phyloP scores from a whole-genome alignment of 2,888 invertebrate genomes.

The Acanthosoma haemorrhoidale region DNA sequence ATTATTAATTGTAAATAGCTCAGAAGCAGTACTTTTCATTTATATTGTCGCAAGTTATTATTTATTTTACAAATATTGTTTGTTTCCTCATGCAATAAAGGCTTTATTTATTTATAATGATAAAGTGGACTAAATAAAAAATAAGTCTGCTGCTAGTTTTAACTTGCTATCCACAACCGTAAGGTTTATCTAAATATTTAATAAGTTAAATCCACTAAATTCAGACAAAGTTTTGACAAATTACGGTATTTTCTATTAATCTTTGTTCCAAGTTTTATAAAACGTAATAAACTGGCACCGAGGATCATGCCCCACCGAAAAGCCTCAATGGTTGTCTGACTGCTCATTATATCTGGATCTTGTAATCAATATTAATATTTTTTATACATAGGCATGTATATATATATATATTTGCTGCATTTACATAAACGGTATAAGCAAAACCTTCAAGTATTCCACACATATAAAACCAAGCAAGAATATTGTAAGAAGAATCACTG shows the following conservation, averaged over 20 bases:
- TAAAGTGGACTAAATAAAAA: too few relatives aligned
- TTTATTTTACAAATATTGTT: too few relatives aligned
- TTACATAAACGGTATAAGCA: constrained; percentile 30
- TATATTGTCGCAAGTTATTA: too few relatives aligned
- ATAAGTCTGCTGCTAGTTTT: constrained; percentile 86
- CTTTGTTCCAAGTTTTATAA: constrained; percentile 88
- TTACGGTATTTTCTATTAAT: constrained; percentile 93
- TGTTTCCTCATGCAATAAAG: too few relatives aligned
- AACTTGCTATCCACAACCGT: constrained; percentile 93
- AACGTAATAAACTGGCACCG: constrained; percentile 81
- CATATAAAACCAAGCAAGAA: constrained; percentile 82
- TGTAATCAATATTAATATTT: constrained; percentile 46
- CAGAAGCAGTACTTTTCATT: too few relatives aligned
- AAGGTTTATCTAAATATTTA: constrained; percentile 57
- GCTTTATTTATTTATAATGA: too few relatives aligned
- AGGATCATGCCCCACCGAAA: constrained; percentile 83
- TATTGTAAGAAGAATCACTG: constrained; percentile 83
- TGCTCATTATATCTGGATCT: constrained; percentile 72
- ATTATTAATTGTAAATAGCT: too few relatives aligned
- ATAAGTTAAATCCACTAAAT: neutral
- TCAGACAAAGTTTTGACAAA: constrained; percentile 66
- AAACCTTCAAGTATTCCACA: constrained; percentile 71
- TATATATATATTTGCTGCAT: neutral
- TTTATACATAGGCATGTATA: neutral
- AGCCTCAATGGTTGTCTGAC: constrained; percentile 77